Percentiles rank a stretch among this genome's conserved stretches.
These are phyloP conservation scores for Helicoverpa armigera DNA, from an alignment of 1,140 invertebrate genomes.

Conservation along the genomic window DNA sequence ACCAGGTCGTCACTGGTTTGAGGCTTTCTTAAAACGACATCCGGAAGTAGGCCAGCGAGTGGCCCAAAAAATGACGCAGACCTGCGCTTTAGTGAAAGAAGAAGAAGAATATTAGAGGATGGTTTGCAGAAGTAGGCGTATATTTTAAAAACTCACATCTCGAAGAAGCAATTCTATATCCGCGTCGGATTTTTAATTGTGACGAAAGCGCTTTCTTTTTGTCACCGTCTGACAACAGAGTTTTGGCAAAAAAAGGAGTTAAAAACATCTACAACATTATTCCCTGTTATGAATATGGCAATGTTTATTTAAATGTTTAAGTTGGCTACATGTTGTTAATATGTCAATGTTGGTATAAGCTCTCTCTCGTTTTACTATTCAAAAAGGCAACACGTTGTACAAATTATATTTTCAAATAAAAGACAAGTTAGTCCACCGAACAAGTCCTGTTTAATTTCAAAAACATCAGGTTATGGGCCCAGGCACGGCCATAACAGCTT, in stretches of 20 bases:
- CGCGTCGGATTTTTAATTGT: background rate
- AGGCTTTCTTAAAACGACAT: background rate
- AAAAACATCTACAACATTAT: background rate
- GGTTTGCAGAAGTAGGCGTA: background rate
- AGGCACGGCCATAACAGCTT: too few relatives aligned
- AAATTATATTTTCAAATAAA: too few relatives aligned
- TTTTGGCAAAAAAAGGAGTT: background rate
- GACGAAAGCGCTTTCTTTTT: slow-evolving; percentile 1
- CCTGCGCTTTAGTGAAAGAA: background rate
- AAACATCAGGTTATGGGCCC: too few relatives aligned
- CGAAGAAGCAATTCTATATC: background rate
- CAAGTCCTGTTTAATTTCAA: too few relatives aligned
- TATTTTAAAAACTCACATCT: background rate
- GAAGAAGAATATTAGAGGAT: background rate
- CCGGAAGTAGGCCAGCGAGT: background rate
- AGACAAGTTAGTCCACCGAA: too few relatives aligned
- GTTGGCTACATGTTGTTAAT: too few relatives aligned
- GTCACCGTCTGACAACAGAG: background rate
- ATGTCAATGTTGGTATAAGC: too few relatives aligned
- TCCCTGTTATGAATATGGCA: too few relatives aligned
- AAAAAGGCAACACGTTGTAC: too few relatives aligned
- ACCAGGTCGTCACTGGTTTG: background rate
- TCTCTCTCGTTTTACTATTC: too few relatives aligned
- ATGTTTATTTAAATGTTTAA: too few relatives aligned
- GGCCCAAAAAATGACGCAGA: background rate